phyloP scores from a whole-genome alignment of 2,797 vertebrate genomes.

The Crax fasciolata region DNA sequence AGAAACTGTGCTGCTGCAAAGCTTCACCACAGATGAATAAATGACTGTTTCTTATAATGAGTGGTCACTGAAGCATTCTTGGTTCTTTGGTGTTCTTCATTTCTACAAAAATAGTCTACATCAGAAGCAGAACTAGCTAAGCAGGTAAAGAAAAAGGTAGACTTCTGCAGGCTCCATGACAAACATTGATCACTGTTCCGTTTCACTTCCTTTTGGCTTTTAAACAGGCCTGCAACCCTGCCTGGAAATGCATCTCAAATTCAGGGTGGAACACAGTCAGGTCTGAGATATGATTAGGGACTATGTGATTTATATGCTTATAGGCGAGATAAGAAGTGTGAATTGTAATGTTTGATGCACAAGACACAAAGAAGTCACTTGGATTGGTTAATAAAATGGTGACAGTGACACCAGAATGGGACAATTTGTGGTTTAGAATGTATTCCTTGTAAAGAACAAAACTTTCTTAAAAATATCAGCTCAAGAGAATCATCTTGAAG shows the following conservation, averaged over 20 bases:
- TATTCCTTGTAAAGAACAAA: background rate
- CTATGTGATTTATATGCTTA: background rate
- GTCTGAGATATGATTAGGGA: background rate
- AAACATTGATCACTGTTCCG: background rate
- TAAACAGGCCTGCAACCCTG: background rate
- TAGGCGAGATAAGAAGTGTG: background rate
- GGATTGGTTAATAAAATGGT: background rate
- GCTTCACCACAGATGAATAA: background rate
- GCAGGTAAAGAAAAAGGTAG: background rate
- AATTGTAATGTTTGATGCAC: background rate
- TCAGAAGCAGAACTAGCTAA: background rate
- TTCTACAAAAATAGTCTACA: background rate
- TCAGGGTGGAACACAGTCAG: background rate
- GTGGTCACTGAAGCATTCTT: background rate
- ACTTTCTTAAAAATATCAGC: background rate
- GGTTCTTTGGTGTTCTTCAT: background rate
- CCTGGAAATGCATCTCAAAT: background rate
- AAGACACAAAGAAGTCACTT: background rate
- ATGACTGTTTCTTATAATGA: background rate
- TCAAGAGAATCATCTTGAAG: background rate
- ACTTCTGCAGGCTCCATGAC: background rate
- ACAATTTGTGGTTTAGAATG: background rate
- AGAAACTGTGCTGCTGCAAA: background rate
- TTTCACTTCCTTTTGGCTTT: background rate
- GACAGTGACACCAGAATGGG: background rate